Percentiles rank a stretch among this genome's conserved stretches.
These are phyloP conservation scores for Silurus lanzhouensis DNA, from an alignment of 2,797 vertebrate species.

Conservation along the genomic window DNA sequence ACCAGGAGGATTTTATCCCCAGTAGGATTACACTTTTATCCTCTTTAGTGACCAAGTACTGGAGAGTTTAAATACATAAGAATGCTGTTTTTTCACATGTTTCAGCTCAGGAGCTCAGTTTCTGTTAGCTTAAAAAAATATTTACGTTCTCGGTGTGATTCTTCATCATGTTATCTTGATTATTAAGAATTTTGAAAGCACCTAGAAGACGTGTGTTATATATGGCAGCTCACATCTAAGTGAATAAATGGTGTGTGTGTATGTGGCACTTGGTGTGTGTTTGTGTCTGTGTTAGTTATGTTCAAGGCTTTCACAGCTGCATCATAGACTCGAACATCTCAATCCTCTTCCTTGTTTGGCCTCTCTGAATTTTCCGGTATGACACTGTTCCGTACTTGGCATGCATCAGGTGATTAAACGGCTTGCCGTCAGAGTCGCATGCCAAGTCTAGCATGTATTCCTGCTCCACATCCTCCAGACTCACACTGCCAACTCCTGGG, in stretches of 20 bases:
- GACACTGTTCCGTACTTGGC: conserved; percentile 90
- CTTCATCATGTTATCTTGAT: neutral
- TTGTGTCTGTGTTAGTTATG: neutral
- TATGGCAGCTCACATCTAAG: neutral
- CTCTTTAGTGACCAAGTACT: conserved; percentile 20
- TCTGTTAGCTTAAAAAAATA: neutral
- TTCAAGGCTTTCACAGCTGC: conserved; percentile 70
- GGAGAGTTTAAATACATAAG: conserved; percentile 3
- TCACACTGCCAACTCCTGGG: conserved; percentile 61
- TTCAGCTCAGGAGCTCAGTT: neutral
- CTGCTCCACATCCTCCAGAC: conserved; percentile 63
- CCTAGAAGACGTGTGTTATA: neutral
- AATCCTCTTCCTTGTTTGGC: conserved; percentile 92
- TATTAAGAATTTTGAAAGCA: conserved; percentile 3
- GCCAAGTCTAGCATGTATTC: conserved; percentile 46
- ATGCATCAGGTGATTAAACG: conserved; percentile 79
- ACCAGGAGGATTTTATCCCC: conserved; percentile 5
- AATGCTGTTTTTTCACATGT: conserved; percentile 24
- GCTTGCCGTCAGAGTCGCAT: conserved; percentile 54
- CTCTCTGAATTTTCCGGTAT: conserved; percentile 89
- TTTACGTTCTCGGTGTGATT: neutral
- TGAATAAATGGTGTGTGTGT: neutral
- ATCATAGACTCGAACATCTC: conserved; percentile 91
- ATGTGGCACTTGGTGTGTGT: neutral
- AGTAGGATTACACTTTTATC: conserved; percentile 33